Evolutionary conservation across 2,888 invertebrate species (phyloP).

Genomic region (Xestia sexstrigata): DNA sequence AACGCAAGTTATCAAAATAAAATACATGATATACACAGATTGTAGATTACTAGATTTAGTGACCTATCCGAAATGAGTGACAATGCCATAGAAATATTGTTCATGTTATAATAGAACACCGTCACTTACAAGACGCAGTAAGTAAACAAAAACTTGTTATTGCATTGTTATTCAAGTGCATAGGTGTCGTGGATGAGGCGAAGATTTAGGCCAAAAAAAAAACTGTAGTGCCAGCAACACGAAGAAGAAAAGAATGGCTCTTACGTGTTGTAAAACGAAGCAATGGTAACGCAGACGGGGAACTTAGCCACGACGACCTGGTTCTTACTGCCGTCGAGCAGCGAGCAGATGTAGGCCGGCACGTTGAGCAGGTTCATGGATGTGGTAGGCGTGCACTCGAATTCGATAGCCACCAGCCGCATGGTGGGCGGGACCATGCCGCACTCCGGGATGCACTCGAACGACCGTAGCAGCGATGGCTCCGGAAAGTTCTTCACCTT

Average conservation of each 20-base stretch:
- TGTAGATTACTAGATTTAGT: not conserved
- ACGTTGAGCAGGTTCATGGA: constrained; percentile 84
- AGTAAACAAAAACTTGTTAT: not conserved
- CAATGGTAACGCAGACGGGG: constrained; percentile 84
- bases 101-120: not conserved
- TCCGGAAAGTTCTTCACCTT: constrained; percentile 88
- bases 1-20: not conserved
- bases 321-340: constrained; percentile 85
- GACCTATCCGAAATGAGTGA: not conserved
- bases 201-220: not conserved
- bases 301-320: constrained; percentile 88
- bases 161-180: not conserved
- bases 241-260: constrained; percentile 43
- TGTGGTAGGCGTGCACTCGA: constrained; percentile 84
- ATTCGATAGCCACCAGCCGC: constrained; percentile 79
- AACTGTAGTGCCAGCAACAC: not conserved
- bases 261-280: constrained; percentile 88
- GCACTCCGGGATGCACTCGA: constrained; percentile 79
- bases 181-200: not conserved
- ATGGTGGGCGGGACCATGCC: constrained; percentile 80
- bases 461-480: constrained; percentile 81
- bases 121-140: not conserved
- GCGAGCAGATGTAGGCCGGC: constrained; percentile 84
- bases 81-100: not conserved
- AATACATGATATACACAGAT: not conserved